phyloP scores from a whole-genome alignment of 2,113 vertebrate species.

The Gallinago media region DNA sequence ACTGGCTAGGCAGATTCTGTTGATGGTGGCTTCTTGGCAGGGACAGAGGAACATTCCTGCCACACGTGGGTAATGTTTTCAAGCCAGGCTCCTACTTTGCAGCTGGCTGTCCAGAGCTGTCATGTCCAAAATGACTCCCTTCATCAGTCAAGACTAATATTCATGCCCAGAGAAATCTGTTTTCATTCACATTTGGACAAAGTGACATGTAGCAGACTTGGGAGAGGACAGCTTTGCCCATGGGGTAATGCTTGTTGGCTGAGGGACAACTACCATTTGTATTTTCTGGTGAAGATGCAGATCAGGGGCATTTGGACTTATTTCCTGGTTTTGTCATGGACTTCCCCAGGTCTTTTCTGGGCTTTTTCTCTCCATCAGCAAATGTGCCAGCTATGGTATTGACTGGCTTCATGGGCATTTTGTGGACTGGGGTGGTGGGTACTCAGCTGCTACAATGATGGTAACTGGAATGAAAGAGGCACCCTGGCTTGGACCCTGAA shows the following conservation, averaged over 20 bases:
- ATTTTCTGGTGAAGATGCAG: not conserved
- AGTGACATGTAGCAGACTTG: not conserved
- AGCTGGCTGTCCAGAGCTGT: not conserved
- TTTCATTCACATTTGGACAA: not conserved
- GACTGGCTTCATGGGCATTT: not conserved
- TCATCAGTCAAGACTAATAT: not conserved
- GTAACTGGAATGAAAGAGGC: not conserved
- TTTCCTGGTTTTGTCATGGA: not conserved
- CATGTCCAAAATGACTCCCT: not conserved
- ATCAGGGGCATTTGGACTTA: not conserved
- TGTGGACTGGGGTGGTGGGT: not conserved
- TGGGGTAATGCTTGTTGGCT: not conserved
- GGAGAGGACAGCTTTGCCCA: not conserved
- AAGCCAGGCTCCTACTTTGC: not conserved
- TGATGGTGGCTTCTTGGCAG: conserved; percentile 24
- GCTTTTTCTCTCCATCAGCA: not conserved
- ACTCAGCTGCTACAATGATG: not conserved
- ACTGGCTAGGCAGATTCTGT: not conserved
- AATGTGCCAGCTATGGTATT: not conserved
- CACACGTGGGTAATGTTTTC: not conserved
- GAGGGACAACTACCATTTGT: not conserved
- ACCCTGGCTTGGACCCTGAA: not conserved
- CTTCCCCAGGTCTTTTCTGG: not conserved
- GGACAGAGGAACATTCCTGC: not conserved
- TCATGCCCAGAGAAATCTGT: not conserved